Evolutionary conservation across 2,888 invertebrate species (phyloP).

Genomic region (Ornithoptera alexandrae): DNA sequence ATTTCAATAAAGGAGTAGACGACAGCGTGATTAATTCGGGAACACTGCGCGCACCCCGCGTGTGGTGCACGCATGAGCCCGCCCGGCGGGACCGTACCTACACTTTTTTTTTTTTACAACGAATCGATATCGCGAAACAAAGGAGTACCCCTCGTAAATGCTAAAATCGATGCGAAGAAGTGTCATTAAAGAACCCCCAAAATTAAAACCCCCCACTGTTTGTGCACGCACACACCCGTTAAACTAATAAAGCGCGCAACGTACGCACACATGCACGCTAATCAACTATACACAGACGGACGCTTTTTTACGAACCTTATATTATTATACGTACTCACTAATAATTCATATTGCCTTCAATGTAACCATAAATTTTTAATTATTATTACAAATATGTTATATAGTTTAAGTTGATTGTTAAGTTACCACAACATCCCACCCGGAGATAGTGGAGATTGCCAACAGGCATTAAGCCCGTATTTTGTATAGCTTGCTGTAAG

Average conservation of each 20-base stretch:
- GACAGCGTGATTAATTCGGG: slow-evolving; percentile 16
- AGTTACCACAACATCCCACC: too few relatives aligned
- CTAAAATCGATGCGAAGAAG: slow-evolving; percentile 78
- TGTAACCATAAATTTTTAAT: too few relatives aligned
- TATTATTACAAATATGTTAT: too few relatives aligned
- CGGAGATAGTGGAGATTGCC: too few relatives aligned
- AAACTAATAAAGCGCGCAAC: slow-evolving; percentile 48
- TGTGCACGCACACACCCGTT: slow-evolving; percentile 50
- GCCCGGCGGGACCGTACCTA: slow-evolving; percentile 45
- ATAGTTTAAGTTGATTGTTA: too few relatives aligned
- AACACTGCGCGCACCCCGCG: slow-evolving; percentile 38
- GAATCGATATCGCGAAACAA: slow-evolving; percentile 74
- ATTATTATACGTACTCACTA: slow-evolving; percentile 6
- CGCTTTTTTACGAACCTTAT: slow-evolving; percentile 38
- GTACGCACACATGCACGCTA: slow-evolving; percentile 53
- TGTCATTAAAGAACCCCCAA: slow-evolving; percentile 79
- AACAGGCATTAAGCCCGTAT: too few relatives aligned
- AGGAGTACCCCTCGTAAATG: slow-evolving; percentile 73
- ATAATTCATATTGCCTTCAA: neutral
- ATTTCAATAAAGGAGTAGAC: neutral
- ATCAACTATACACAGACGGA: slow-evolving; percentile 53
- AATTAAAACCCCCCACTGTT: slow-evolving; percentile 68
- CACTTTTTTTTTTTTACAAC: slow-evolving; percentile 37
- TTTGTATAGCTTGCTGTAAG: too few relatives aligned
- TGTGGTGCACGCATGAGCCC: slow-evolving; percentile 56